Conservation (phyloP, 2,888 invertebrate species). For the Xanthia togata region DNA sequence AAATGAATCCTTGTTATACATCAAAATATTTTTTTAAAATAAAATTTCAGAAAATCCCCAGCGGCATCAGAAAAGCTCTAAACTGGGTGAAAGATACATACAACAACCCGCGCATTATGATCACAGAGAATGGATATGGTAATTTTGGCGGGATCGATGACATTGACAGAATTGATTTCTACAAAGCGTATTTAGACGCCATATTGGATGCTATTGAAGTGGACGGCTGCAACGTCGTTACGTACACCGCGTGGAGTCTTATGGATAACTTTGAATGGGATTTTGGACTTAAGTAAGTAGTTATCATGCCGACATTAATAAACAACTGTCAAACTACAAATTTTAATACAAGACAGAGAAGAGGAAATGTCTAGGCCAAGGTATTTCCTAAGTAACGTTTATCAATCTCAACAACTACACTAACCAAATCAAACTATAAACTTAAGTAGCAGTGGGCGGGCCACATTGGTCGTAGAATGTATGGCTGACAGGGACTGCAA, state of each 20-base stretch:
- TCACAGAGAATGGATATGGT: slow-evolving; percentile 91
- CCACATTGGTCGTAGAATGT: background rate
- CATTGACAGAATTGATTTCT: slow-evolving; percentile 82
- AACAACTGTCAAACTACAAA: background rate
- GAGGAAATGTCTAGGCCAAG: background rate
- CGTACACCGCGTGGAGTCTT: slow-evolving; percentile 83
- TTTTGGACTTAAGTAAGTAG: slow-evolving; percentile 70
- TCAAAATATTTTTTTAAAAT: too few species aligned
- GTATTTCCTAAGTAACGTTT: background rate
- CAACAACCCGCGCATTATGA: slow-evolving; percentile 88
- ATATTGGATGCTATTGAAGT: slow-evolving; percentile 77
- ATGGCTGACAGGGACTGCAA: too few species aligned
- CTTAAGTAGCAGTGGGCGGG: background rate
- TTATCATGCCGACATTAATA: background rate
- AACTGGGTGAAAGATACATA: slow-evolving; percentile 90
- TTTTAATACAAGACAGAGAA: background rate
- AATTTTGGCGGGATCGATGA: slow-evolving; percentile 81
- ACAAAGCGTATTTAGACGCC: slow-evolving; percentile 75
- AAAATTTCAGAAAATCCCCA: slow-evolving; percentile 79
- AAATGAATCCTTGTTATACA: accelerated
- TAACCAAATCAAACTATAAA: background rate
- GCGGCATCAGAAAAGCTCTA: slow-evolving; percentile 88
- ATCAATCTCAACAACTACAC: background rate
- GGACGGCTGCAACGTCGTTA: slow-evolving; percentile 77
- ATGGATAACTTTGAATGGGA: slow-evolving; percentile 86